These are phyloP conservation scores for Linepithema humile DNA, from an alignment of 1,140 invertebrate genomes.

Conservation along the genomic window DNA sequence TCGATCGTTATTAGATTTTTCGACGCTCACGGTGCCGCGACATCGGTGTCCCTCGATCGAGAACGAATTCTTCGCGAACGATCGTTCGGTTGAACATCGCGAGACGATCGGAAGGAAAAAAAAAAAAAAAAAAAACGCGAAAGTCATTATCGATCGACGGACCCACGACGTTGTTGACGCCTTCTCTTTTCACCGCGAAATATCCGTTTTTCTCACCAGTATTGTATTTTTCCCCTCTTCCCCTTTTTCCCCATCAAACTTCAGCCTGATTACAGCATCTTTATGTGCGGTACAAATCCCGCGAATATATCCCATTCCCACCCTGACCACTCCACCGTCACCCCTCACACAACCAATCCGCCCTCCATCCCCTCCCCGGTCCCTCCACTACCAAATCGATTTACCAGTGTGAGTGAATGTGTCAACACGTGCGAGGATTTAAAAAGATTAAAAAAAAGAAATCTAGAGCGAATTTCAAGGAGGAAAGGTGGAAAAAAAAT, in stretches of 20 bases:
- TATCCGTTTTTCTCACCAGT: slow-evolving; percentile 60
- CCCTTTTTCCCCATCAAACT: slow-evolving; percentile 4
- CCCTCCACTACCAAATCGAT: slow-evolving; percentile 74
- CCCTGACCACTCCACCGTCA: neutral
- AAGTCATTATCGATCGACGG: slow-evolving; percentile 56
- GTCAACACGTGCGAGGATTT: slow-evolving; percentile 72
- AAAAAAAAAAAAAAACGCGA: neutral
- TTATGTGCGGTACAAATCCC: slow-evolving; percentile 38
- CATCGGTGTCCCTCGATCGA: slow-evolving; percentile 51
- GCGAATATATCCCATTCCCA: slow-evolving; percentile 42
- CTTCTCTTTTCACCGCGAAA: slow-evolving; percentile 63
- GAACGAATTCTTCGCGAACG: slow-evolving; percentile 6
- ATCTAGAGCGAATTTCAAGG: slow-evolving; percentile 66
- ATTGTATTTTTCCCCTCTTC: slow-evolving; percentile 61
- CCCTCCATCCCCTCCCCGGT: slow-evolving; percentile 46
- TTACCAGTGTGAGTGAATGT: slow-evolving; percentile 83
- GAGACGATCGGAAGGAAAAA: neutral
- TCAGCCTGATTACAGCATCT: slow-evolving; percentile 44
- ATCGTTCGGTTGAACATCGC: neutral
- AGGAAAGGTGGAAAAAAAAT: slow-evolving; percentile 75
- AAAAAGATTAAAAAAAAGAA: slow-evolving; percentile 67
- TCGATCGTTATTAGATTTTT: slow-evolving; percentile 57
- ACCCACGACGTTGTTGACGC: slow-evolving; percentile 14
- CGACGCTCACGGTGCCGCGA: slow-evolving; percentile 59
- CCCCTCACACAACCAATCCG: slow-evolving; percentile 17